These are phyloP conservation scores for Myotis brandtii DNA, from an alignment of 2,113 vertebrate genomes.

Conservation along the genomic window DNA sequence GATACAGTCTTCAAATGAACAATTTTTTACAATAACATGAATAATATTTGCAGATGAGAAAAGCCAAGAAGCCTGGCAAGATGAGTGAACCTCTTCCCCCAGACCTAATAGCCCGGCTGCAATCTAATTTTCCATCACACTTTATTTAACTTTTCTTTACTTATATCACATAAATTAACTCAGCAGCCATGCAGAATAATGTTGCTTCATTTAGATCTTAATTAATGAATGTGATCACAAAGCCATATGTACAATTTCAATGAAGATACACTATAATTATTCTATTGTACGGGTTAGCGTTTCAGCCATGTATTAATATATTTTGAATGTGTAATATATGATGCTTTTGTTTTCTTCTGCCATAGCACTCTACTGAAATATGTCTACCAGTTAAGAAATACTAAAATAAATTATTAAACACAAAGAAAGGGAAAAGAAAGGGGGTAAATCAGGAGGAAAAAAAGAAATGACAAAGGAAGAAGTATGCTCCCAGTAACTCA, in stretches of 20 bases:
- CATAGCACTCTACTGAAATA: constrained; percentile 81
- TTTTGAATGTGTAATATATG: constrained; percentile 75
- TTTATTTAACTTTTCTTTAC: constrained; percentile 78
- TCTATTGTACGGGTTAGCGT: constrained; percentile 63
- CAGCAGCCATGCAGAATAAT: constrained; percentile 76
- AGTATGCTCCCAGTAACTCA: constrained; percentile 74
- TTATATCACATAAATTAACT: constrained; percentile 82
- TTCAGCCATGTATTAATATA: constrained; percentile 74
- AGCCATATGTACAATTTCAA: constrained; percentile 79
- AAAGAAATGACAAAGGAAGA: constrained; percentile 78
- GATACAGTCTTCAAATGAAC: background rate
- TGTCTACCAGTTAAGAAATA: constrained; percentile 74
- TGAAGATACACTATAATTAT: constrained; percentile 80
- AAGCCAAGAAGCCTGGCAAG: background rate
- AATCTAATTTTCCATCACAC: constrained; percentile 74
- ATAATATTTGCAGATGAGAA: background rate
- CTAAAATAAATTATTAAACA: constrained; percentile 85
- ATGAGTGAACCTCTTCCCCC: background rate
- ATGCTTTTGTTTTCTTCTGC: constrained; percentile 82
- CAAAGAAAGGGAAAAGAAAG: constrained; percentile 72
- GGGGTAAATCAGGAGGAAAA: constrained; percentile 52
- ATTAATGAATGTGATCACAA: constrained; percentile 82
- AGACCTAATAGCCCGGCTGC: constrained; percentile 24
- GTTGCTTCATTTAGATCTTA: constrained; percentile 83
- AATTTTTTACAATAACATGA: background rate